These are phyloP conservation scores for Crotalus horridus DNA, from an alignment of 2,113 vertebrate species.

Conservation along the genomic window DNA sequence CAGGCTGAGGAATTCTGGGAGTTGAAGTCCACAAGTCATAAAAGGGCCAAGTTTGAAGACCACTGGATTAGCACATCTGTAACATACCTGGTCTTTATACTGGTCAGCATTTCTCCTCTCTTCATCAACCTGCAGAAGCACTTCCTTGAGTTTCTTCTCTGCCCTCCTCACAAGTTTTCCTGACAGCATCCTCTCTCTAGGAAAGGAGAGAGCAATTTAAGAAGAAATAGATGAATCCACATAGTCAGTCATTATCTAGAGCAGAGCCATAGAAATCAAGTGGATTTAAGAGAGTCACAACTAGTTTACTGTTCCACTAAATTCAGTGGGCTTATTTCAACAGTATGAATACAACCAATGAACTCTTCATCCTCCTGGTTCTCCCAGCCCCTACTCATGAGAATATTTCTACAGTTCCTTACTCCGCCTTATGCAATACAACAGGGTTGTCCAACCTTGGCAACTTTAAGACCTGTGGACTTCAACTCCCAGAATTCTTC, in stretches of 20 bases:
- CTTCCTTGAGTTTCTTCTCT: constrained; percentile 89
- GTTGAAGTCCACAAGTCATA: neutral
- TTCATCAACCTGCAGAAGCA: constrained; percentile 88
- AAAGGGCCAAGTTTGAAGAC: neutral
- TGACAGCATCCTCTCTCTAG: constrained; percentile 81
- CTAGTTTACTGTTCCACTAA: neutral
- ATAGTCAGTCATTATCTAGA: neutral
- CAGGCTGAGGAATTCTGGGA: neutral
- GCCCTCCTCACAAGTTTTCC: constrained; percentile 85
- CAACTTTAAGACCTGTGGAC: neutral
- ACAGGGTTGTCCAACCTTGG: neutral
- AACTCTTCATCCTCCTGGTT: neutral
- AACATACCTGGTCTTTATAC: constrained; percentile 82
- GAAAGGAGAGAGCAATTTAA: neutral
- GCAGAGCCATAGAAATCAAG: neutral
- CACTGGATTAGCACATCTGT: neutral
- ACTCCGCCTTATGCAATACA: no score
- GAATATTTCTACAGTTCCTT: neutral
- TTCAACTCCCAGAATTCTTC: no score
- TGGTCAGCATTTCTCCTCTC: constrained; percentile 86
- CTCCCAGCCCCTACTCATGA: neutral
- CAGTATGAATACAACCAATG: neutral
- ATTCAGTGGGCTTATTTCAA: neutral
- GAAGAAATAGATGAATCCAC: neutral
- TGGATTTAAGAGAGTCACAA: neutral